phyloP scores from a whole-genome alignment of 2,888 invertebrate genomes.

The Himalopsyche japonica region DNA sequence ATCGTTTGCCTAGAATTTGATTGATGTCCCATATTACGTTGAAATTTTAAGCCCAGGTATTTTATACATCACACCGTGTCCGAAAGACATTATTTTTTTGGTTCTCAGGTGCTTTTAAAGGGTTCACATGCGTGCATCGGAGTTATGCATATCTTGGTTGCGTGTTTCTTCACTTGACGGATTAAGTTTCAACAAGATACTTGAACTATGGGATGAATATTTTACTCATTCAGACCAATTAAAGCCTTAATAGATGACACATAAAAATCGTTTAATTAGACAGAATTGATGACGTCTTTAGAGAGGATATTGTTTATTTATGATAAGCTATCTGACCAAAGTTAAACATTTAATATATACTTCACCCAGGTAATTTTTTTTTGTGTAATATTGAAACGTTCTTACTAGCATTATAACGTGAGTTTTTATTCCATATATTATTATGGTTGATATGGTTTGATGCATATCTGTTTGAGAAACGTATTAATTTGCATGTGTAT shows the following conservation, averaged over 20 bases:
- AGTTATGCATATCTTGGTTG: conserved; percentile 12
- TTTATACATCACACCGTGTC: not conserved
- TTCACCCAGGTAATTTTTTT: too few species aligned
- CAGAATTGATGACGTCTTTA: not conserved
- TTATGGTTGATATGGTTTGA: too few species aligned
- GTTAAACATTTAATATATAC: too few species aligned
- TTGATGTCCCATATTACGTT: not conserved
- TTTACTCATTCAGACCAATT: not conserved
- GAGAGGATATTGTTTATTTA: too few species aligned
- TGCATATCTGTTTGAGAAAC: too few species aligned
- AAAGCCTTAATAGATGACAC: not conserved
- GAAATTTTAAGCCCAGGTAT: not conserved
- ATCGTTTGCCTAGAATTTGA: not conserved
- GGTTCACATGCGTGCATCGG: conserved; percentile 5
- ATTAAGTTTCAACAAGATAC: conserved; percentile 20
- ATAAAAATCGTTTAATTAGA: not conserved
- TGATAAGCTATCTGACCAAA: too few species aligned
- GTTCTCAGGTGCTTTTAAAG: not conserved
- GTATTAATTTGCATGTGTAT: too few species aligned
- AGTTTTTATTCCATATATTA: too few species aligned
- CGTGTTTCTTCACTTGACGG: conserved; percentile 9
- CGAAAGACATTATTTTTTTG: not conserved
- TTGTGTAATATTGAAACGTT: too few species aligned
- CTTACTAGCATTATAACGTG: too few species aligned
- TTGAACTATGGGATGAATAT: not conserved